These are phyloP conservation scores for Pycnomerus fuliginosus DNA, from an alignment of 2,888 invertebrate species.

Conservation along the genomic window DNA sequence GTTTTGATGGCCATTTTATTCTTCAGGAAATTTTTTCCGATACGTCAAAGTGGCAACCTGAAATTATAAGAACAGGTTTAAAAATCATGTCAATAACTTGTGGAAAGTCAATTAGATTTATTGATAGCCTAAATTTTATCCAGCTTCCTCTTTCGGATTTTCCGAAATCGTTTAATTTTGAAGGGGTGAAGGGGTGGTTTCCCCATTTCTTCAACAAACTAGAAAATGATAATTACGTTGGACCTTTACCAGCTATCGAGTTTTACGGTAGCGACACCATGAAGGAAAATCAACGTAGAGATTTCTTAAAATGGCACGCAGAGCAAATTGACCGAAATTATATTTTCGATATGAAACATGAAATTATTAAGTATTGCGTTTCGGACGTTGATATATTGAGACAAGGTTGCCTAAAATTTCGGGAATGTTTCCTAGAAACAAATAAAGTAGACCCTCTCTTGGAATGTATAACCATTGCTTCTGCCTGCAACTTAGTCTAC, in stretches of 20 bases:
- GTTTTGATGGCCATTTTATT: no score
- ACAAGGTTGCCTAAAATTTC: background rate
- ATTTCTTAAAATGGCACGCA: conserved; percentile 1
- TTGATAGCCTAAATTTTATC: conserved; percentile 7
- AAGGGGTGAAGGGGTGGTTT: background rate
- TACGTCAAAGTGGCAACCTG: no score
- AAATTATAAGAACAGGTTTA: no score
- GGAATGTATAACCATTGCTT: background rate
- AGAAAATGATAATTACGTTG: conserved; percentile 3
- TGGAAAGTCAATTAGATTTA: no score
- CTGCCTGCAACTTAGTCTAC: conserved; percentile 2
- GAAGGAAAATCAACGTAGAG: background rate
- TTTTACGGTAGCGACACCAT: background rate
- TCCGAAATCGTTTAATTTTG: conserved; percentile 1
- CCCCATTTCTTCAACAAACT: conserved; percentile 1
- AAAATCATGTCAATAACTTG: conserved; percentile 4
- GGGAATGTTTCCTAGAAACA: conserved; percentile 1
- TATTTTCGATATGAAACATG: background rate
- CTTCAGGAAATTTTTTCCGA: no score
- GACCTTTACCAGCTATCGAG: conserved; percentile 1
- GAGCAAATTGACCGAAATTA: conserved; percentile 1
- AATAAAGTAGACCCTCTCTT: no score
- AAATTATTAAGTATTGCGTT: conserved; percentile 1
- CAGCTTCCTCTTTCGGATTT: conserved; percentile 4
- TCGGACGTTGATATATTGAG: conserved; percentile 4